Conservation (phyloP, 92 coral and sea anemone genomes). For the Epizoanthus illoricatus region DNA sequence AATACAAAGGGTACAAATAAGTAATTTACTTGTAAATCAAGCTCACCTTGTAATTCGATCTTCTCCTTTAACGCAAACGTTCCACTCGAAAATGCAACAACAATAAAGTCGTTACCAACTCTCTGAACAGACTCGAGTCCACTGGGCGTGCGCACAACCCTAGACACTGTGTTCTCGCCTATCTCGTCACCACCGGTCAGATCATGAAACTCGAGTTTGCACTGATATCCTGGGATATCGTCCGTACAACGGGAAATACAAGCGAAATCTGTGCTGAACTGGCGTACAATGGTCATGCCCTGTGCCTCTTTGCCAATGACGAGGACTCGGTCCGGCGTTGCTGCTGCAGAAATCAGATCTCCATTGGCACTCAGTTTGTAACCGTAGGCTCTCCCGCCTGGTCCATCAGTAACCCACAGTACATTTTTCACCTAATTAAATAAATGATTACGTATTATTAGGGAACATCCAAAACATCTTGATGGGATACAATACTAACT, state of each 20-base stretch:
- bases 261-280: conserved; percentile 77
- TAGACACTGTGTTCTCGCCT: conserved; percentile 74
- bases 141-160: conserved; percentile 96
- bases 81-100: conserved; percentile 87
- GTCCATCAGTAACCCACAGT: conserved; percentile 90
- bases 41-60: conserved; percentile 53
- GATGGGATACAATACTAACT: no score
- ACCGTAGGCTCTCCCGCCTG: conserved; percentile 71
- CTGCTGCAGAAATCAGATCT: conserved; percentile 50
- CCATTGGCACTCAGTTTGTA: conserved; percentile 77
- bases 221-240: conserved; percentile 81
- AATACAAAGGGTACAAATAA: no score
- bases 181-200: conserved; percentile 63
- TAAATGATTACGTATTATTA: neutral
- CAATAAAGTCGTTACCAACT: conserved; percentile 56
- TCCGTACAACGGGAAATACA: conserved; percentile 81
- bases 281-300: conserved; percentile 92
- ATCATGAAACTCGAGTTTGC: conserved; percentile 92
- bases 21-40: neutral
- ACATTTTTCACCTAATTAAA: conserved; percentile 32
- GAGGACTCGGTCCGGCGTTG: conserved; percentile 72
- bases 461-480: neutral
- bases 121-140: conserved; percentile 88
- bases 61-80: conserved; percentile 82
- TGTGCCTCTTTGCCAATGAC: conserved; percentile 77